Percentiles rank a stretch among this genome's conserved stretches.
These are phyloP conservation scores for Tenebrio molitor DNA, from an alignment of 1,140 invertebrate genomes.

Conservation along the genomic window DNA sequence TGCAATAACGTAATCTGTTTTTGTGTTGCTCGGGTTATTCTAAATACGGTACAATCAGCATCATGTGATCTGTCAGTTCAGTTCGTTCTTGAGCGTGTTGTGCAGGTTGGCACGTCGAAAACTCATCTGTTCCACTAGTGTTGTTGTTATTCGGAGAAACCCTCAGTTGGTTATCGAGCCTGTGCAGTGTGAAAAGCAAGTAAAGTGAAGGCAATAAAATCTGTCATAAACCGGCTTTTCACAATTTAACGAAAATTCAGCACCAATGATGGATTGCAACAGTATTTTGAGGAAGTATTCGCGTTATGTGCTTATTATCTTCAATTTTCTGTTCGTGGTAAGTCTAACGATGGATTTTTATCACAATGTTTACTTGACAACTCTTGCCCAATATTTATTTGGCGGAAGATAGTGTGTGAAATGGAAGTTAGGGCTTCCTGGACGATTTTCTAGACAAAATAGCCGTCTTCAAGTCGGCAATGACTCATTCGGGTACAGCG, in stretches of 20 bases:
- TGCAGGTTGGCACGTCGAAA: neutral
- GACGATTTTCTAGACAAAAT: no score
- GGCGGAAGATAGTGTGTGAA: slow-evolving; percentile 19
- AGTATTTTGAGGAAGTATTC: slow-evolving; percentile 54
- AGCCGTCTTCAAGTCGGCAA: no score
- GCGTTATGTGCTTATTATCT: slow-evolving; percentile 59
- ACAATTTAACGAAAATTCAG: neutral
- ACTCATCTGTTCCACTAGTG: neutral
- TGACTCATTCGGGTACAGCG: no score
- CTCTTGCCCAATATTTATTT: slow-evolving; percentile 23
- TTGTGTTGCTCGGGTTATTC: slow-evolving; percentile 29
- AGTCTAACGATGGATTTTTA: slow-evolving; percentile 47
- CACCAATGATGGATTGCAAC: slow-evolving; percentile 24
- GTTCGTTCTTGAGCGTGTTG: neutral
- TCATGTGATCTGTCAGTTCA: slow-evolving; percentile 18
- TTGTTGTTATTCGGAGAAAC: slow-evolving; percentile 40
- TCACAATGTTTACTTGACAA: slow-evolving; percentile 13
- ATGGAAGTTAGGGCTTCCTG: no score
- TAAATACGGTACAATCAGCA: slow-evolving; percentile 37
- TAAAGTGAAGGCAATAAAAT: neutral
- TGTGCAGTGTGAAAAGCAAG: slow-evolving; percentile 28
- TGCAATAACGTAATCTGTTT: slow-evolving; percentile 28
- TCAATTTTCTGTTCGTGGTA: slow-evolving; percentile 64
- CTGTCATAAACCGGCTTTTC: slow-evolving; percentile 26
- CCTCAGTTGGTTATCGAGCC: slow-evolving; percentile 24